Evolutionary conservation across 2,113 vertebrate genomes (phyloP).

Genomic region (Dicrurus megarhynchus): DNA sequence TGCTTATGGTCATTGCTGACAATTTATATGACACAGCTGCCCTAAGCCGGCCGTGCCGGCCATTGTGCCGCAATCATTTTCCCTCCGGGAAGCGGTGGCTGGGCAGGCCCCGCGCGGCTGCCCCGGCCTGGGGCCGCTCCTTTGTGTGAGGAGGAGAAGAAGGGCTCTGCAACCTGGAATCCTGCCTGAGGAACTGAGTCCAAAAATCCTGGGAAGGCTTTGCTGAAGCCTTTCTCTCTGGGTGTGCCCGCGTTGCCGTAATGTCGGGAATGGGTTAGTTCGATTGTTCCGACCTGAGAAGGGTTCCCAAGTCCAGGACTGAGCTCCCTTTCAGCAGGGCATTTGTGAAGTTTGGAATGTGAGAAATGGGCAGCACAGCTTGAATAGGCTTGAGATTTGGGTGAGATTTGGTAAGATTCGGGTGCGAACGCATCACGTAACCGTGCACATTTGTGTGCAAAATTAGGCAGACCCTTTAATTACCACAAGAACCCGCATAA

Average conservation of each 20-base stretch:
- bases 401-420: background rate
- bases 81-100: conserved; percentile 52
- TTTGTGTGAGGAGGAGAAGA: conserved; percentile 52
- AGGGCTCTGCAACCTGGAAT: conserved; percentile 17
- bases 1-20: conserved; percentile 97
- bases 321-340: background rate
- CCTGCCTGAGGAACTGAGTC: background rate
- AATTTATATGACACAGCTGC: conserved; percentile 91
- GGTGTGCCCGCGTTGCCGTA: background rate
- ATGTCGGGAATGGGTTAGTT: background rate
- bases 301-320: background rate
- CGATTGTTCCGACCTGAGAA: background rate
- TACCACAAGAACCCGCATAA: background rate
- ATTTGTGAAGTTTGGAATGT: background rate
- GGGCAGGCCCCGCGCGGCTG: background rate
- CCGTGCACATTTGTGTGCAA: fast-evolving
- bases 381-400: background rate
- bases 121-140: background rate
- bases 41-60: conserved; percentile 72
- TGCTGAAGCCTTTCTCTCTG: background rate
- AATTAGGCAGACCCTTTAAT: background rate
- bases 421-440: background rate
- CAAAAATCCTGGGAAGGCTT: background rate
- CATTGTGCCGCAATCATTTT: conserved; percentile 76
- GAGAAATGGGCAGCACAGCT: background rate